Base-by-base conservation (phyloP, 2,888 invertebrate genomes). In the Campoletis raptor region DNA sequence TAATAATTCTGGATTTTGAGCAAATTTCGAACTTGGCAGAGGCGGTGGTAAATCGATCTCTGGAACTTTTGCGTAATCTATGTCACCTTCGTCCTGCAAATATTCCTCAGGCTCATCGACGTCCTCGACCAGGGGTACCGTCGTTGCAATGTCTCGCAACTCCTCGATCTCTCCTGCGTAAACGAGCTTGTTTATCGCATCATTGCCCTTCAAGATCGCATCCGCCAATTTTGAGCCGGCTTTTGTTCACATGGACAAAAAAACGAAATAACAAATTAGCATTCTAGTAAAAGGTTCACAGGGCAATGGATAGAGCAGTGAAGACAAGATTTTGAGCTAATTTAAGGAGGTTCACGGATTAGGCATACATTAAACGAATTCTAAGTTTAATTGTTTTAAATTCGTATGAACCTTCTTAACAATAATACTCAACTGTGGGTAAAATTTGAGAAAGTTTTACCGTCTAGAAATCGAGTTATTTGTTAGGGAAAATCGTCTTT, bases 161-260 rank as follows among this genome's bases (percentile, higher is more conserved):
- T 98, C 97, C 92, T 97, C 97, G 88, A 98, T 96, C 94, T 97
- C 97, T 15, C 98, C 98, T 0, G 97, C 96, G 89, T 97, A 96
- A 48, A 98, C 97, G 90, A 96, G 97, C 92, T 96, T 97, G 92
- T 97, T 97, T 30, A 98, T 95, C 64, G 97, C 96, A 77, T 97
- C 96, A 18, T 97, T 96, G 8, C 98, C 98, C 91, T 97, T 97
- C 21, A 96, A 95, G 89, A 98, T 97, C 9, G 97, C 97, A 89
- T 96, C 96, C 91, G 97, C 97, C 77, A 98, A 94, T 92, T 96
- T 96, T 15, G 97, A 97, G 52, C 97, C 97, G 70, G 97, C 96
- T 96, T 92, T 24, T 94, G 93, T 87, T 89, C 76, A 45, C 48
- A 86, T 21, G 61, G 10, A 76, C 21, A 67, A 61, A 72, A 2